These are phyloP conservation scores for Buathra laborator DNA, from an alignment of 2,888 invertebrate species.

Conservation along the genomic window DNA sequence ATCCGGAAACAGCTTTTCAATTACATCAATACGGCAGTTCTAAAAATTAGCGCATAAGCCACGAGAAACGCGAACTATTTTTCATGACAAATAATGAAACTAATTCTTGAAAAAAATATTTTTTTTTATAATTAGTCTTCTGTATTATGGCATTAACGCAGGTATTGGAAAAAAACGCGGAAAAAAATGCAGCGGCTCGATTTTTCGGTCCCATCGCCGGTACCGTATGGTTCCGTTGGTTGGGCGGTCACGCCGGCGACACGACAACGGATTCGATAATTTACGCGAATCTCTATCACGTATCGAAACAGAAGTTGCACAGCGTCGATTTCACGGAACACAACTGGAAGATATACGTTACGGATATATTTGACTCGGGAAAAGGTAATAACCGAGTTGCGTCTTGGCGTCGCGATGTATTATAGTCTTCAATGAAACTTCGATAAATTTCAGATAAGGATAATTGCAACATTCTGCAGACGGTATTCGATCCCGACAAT, in stretches of 20 bases:
- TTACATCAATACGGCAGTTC: too few species aligned
- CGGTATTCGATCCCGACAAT: constrained; percentile 94
- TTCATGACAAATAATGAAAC: too few species aligned
- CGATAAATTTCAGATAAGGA: constrained; percentile 82
- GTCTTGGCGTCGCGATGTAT: too few species aligned
- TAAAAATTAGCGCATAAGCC: too few species aligned
- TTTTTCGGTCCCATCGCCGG: constrained; percentile 93
- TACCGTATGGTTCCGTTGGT: constrained; percentile 91
- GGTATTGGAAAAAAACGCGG: constrained; percentile 90
- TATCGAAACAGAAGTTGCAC: constrained; percentile 86
- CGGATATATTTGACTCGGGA: constrained; percentile 93
- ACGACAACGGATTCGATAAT: constrained; percentile 91
- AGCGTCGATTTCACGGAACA: constrained; percentile 89
- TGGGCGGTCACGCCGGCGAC: constrained; percentile 85
- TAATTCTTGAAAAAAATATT: too few species aligned
- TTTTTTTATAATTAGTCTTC: neutral
- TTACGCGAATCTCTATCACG: constrained; percentile 92
- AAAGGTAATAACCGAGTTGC: constrained; percentile 82
- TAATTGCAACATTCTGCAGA: constrained; percentile 94
- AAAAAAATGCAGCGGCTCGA: constrained; percentile 92
- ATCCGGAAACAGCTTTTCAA: too few species aligned
- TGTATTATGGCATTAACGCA: constrained; percentile 61
- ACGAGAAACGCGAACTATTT: neutral
- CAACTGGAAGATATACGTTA: constrained; percentile 95
- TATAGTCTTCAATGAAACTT: neutral